phyloP scores from a whole-genome alignment of 2,113 vertebrate genomes.

The Engraulis encrasicolus region DNA sequence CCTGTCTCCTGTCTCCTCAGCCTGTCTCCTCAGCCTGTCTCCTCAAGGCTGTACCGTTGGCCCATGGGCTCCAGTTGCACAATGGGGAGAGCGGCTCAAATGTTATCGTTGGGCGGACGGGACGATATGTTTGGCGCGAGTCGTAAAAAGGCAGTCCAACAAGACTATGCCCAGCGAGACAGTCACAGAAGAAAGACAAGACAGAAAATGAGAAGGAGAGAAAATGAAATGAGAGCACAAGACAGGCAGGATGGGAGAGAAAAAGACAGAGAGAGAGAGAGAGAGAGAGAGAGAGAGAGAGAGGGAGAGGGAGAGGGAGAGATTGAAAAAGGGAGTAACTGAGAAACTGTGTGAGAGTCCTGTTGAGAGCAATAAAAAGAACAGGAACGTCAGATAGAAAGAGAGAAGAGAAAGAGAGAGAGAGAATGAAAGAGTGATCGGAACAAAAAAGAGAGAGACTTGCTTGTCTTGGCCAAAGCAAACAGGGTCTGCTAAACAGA shows the following conservation, averaged over 20 bases:
- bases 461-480: slow-evolving; percentile 52
- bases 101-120: slow-evolving; percentile 58
- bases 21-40: slow-evolving; percentile 49
- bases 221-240: not conserved
- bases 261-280: not conserved
- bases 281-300: not conserved
- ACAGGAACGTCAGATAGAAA: slow-evolving; percentile 28
- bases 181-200: not conserved
- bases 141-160: not conserved
- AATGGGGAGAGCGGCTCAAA: slow-evolving; percentile 35
- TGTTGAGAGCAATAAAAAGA: not conserved
- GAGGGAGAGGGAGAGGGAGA: not conserved
- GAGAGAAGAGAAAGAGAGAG: slow-evolving; percentile 1
- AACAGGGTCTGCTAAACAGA: slow-evolving; percentile 64
- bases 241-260: not conserved
- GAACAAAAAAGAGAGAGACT: slow-evolving; percentile 38
- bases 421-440: slow-evolving; percentile 28
- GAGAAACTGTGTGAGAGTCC: not conserved
- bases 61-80: slow-evolving; percentile 32
- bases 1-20: too few species aligned
- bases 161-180: not conserved
- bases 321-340: slow-evolving; percentile 32
- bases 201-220: not conserved
- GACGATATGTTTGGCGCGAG: slow-evolving; percentile 50
- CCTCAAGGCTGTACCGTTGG: slow-evolving; percentile 59